These are phyloP conservation scores for Oeneis ivallda DNA, from an alignment of 2,888 invertebrate genomes.

Conservation along the genomic window DNA sequence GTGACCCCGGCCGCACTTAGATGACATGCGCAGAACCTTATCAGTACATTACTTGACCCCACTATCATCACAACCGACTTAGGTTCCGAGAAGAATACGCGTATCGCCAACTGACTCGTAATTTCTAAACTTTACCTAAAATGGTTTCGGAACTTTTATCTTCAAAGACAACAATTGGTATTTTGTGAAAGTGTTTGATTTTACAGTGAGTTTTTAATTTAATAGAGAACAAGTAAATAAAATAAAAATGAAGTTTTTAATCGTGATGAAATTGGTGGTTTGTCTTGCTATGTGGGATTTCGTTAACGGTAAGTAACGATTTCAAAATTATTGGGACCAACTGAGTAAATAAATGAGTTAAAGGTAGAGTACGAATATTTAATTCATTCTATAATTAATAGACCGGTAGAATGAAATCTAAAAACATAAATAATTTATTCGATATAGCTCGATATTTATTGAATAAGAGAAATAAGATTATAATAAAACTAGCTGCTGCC, in stretches of 20 bases:
- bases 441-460: too few relatives aligned
- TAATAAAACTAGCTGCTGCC: too few relatives aligned
- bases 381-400: not conserved
- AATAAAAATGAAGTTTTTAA: slow-evolving; percentile 49
- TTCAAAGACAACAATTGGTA: not conserved
- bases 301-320: slow-evolving; percentile 51
- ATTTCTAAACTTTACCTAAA: slow-evolving; percentile 7
- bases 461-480: too few relatives aligned
- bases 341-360: slow-evolving; percentile 30
- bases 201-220: slow-evolving; percentile 5
- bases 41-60: slow-evolving; percentile 57
- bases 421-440: too few relatives aligned
- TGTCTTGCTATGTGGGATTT: slow-evolving; percentile 48
- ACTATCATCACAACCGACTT: slow-evolving; percentile 48
- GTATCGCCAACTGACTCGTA: slow-evolving; percentile 26
- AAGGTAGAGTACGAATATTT: not conserved
- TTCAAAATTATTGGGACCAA: slow-evolving; percentile 11
- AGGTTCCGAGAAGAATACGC: slow-evolving; percentile 43
- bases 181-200: slow-evolving; percentile 24
- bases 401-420: too few relatives aligned
- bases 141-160: slow-evolving; percentile 12
- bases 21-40: slow-evolving; percentile 67
- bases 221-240: not conserved
- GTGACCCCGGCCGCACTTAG: slow-evolving; percentile 35
- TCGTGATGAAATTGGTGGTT: slow-evolving; percentile 50